Evolutionary conservation across 2,888 invertebrate genomes (phyloP).

Genomic region (Heliothis peltigera): DNA sequence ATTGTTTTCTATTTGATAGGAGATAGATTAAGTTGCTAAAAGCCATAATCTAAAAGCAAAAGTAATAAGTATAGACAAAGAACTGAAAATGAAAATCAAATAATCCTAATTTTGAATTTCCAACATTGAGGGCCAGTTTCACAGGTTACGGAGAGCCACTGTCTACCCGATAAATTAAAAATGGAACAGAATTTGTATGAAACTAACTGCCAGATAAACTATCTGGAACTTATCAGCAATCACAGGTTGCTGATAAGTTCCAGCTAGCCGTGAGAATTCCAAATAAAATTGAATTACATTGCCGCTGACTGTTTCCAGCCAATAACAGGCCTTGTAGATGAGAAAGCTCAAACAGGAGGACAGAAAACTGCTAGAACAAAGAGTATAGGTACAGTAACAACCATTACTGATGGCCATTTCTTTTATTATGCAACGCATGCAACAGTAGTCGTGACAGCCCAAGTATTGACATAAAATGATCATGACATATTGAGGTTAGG

Average conservation of each 20-base stretch:
- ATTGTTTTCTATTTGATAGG: neutral
- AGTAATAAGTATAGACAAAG: neutral
- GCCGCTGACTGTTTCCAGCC: neutral
- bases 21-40: neutral
- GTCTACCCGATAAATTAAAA: too few species aligned
- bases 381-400: slow-evolving; percentile 15
- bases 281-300: too few species aligned
- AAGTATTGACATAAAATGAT: slow-evolving; percentile 62
- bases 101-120: too few species aligned
- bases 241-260: too few species aligned
- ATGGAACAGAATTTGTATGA: too few species aligned
- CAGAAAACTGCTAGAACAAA: slow-evolving; percentile 1
- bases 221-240: too few species aligned
- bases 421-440: slow-evolving; percentile 70
- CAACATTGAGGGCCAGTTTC: too few species aligned
- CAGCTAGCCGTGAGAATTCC: too few species aligned
- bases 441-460: slow-evolving; percentile 69
- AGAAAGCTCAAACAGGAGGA: neutral
- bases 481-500: slow-evolving; percentile 73
- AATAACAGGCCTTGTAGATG: neutral
- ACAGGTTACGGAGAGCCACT: too few species aligned
- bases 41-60: neutral
- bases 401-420: slow-evolving; percentile 21
- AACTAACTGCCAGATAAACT: too few species aligned
- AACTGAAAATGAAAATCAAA: too few species aligned